Evolutionary conservation across 1,140 invertebrate species (phyloP).

Genomic region (Coenobita brevimanus): DNA sequence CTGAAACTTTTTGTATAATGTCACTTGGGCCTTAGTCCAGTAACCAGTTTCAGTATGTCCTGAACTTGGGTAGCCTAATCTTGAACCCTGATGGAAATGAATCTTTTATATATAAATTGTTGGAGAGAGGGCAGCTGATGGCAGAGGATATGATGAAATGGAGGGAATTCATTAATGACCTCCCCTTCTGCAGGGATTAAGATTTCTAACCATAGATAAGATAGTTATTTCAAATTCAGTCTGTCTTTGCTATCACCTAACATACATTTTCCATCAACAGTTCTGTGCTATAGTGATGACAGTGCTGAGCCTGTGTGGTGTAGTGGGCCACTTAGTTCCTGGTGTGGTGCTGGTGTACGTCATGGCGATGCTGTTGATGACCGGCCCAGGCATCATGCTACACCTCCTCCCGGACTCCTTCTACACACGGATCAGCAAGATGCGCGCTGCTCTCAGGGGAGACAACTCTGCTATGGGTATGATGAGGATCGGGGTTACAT

Average conservation of each 20-base stretch:
- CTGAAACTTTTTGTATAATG: too few species aligned
- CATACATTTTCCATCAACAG: constrained; percentile 16
- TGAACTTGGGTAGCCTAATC: too few species aligned
- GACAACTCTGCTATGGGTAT: constrained; percentile 48
- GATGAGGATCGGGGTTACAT: too few species aligned
- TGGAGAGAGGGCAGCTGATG: too few species aligned
- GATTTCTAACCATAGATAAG: not conserved
- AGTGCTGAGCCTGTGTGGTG: constrained; percentile 45
- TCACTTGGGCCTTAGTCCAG: too few species aligned
- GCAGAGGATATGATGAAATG: too few species aligned
- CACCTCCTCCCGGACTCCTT: constrained; percentile 49
- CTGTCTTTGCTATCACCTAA: not conserved
- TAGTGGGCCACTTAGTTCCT: constrained; percentile 51
- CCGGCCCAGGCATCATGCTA: constrained; percentile 39
- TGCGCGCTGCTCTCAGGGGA: constrained; percentile 42
- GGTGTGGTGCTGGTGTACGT: constrained; percentile 49
- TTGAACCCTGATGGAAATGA: too few species aligned
- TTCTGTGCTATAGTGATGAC: constrained; percentile 44
- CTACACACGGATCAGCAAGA: constrained; percentile 37
- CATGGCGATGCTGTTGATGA: constrained; percentile 45
- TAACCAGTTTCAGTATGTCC: too few species aligned
- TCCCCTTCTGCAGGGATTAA: not conserved
- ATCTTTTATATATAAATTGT: too few species aligned
- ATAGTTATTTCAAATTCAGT: too few species aligned
- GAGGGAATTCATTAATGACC: too few species aligned